Evolutionary conservation across 2,888 invertebrate genomes (phyloP), one percentile per base, ranked within the genome.

Genomic region (Portevinia maculata): DNA sequence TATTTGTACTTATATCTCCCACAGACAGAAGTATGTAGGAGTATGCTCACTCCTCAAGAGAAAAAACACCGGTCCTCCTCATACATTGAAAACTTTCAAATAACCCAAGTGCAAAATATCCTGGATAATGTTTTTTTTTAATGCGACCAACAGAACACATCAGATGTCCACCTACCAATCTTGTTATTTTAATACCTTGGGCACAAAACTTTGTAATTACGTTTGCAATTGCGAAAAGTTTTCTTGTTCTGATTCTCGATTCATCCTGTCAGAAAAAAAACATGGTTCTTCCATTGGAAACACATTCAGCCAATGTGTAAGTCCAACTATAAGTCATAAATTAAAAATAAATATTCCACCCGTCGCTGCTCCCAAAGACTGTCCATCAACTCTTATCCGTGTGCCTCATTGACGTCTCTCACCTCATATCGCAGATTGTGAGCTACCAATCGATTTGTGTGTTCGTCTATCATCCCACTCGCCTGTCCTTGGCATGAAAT

Each of bases 331-430:
- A 81, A 70, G 70, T 75, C 81, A 81, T 81, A 81, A 81, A 81
- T 81, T 81, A 81, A 81, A 75, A 75, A 75, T 73, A 79, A 79
- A 73, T 79, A 79, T 79, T 79, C 71, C 75, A 62, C 59, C 75
- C 44, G 37, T 57, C 64, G n/a, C n/a, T 19, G 41, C 6, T 17
- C 52, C 39, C 28, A 17, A 44, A 46, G 7, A 6, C 34, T 65
- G 76, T 81, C 81, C 76, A 75, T 81, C 75, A 81, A 55, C 52
- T 74, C 53, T 65, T 79, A 79, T 79, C 79, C 52, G 21, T n/a
- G 46, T 50, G 74, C 64, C 62, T 39, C 60, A 81, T 81, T 69
- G 79, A 75, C 75, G 69, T 75, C 75, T 53, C 75, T 81, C 69
- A 75, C 64, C 75, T 74, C 75, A 67, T 67, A 73, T 75, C 75